These are phyloP conservation scores for Galendromus occidentalis DNA, from an alignment of 1,140 invertebrate species.

Conservation along the genomic window DNA sequence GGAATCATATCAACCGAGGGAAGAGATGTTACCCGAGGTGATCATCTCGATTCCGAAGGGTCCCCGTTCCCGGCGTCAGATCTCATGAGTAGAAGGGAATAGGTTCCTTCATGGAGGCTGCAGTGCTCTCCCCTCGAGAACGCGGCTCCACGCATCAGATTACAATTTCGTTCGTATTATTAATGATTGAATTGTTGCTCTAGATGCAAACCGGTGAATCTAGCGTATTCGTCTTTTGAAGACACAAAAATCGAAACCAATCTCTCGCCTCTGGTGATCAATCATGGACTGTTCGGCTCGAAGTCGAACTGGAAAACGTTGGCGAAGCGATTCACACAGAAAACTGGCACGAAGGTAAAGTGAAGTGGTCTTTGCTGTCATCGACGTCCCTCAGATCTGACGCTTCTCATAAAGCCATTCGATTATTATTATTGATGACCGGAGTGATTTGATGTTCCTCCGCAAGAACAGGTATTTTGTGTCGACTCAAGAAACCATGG, in stretches of 20 bases:
- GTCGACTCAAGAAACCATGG: constrained; percentile 80
- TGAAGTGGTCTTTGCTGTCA: neutral
- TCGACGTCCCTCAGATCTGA: too few species aligned
- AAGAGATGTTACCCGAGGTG: too few species aligned
- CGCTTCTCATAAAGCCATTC: too few species aligned
- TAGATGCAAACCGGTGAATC: neutral
- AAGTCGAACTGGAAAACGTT: constrained; percentile 64
- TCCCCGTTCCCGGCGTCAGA: too few species aligned
- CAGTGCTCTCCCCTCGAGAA: too few species aligned
- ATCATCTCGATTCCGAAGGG: too few species aligned
- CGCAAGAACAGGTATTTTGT: constrained; percentile 37
- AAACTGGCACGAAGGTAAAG: constrained; percentile 39
- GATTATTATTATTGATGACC: neutral
- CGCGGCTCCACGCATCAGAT: too few species aligned
- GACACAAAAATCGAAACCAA: neutral
- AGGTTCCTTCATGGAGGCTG: too few species aligned
- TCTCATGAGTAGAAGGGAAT: too few species aligned
- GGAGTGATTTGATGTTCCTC: neutral
- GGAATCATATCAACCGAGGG: too few species aligned
- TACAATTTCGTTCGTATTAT: too few species aligned
- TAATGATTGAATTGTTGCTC: too few species aligned
- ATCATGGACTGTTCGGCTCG: constrained; percentile 66
- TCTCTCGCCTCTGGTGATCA: constrained; percentile 44
- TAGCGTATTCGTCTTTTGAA: constrained; percentile 3
- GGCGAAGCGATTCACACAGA: constrained; percentile 45